Evolutionary conservation across 2,113 vertebrate species (phyloP), one percentile per base, ranked within the genome.

Genomic region (Nyctibius bracteatus): DNA sequence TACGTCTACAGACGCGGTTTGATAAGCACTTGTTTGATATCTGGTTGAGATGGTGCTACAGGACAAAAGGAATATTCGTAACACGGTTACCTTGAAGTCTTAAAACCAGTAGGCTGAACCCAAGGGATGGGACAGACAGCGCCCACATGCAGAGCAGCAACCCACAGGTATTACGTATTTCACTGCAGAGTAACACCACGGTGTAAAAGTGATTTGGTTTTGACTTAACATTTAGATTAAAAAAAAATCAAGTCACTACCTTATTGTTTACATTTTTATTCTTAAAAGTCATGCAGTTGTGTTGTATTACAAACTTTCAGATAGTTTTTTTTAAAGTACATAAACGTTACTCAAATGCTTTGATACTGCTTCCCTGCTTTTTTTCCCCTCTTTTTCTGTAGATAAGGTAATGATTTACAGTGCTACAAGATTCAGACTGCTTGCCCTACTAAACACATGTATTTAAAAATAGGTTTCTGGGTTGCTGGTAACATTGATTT

Each of bases 41-140:
- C 18, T 0, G 1, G 22, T 0, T 9, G 51, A 47, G 51, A 27
- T 0, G 1, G 12, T 1, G 6, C 43, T 44, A 37, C 14, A 43
- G 44, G 72, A 68, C 54, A 66, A 77, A 71, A 79, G 25, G n/a
- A 75, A 80, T 33, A 68, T 6, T 47, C 33, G 5, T 14, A 28
- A 63, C 31, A 75, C 46, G 4, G 28, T 41, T 35, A 79, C 44
- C 33, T 30, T 27, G 47, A 19, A 58, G 47, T 14, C 21, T 39
- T 27, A 61, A n/a, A 92, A 23, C 10, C 49, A 37, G 3, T 2
- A 74, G 54, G 37, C 68, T 15, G 13, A 10, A 3, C 35, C 49
- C 19, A 51, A 61, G 63, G 39, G n/a, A 54, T 7, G 1, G 43
- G 57, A 58, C 5, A 19, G 43, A 46, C 33, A 83, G 49, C 27